A percentile compares a stretch with the other conserved stretches of the same genome.
phyloP scores from a whole-genome alignment of 2,797 vertebrate species.

The Halcyon chelicuti region DNA sequence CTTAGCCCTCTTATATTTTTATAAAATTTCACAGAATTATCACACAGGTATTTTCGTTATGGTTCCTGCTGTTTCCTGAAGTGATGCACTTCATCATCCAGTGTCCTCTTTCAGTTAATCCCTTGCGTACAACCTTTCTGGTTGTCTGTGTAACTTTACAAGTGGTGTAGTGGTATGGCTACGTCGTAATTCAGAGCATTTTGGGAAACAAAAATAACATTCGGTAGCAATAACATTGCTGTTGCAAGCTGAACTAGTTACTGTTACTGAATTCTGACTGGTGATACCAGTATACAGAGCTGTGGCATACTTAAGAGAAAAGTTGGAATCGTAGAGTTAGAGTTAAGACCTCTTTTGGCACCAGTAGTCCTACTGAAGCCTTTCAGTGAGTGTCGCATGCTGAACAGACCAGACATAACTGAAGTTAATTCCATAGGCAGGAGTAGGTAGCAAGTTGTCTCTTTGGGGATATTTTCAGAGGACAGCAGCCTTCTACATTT shows the following conservation, averaged over 20 bases:
- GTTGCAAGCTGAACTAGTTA: neutral
- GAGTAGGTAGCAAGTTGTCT: neutral
- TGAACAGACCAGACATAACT: neutral
- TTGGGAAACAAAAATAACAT: neutral
- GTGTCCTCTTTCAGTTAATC: neutral
- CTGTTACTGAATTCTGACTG: neutral
- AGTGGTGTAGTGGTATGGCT: neutral
- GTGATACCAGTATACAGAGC: neutral
- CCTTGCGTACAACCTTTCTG: neutral
- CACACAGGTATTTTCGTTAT: neutral
- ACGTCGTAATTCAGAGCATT: neutral
- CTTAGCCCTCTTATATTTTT: too few relatives aligned
- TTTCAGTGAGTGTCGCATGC: fast-evolving
- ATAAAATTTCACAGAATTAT: too few relatives aligned
- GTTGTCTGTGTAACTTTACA: neutral
- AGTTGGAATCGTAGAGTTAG: neutral
- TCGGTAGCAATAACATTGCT: neutral
- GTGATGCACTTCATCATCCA: neutral
- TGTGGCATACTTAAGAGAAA: neutral
- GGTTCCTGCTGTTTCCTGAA: neutral
- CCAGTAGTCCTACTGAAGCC: neutral
- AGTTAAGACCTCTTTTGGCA: neutral
- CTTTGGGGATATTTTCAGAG: neutral
- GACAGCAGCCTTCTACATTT: neutral
- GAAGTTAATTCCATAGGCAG: neutral